Evolutionary conservation across 1,140 invertebrate genomes (phyloP).

Genomic region (Mizuhopecten yessoensis): DNA sequence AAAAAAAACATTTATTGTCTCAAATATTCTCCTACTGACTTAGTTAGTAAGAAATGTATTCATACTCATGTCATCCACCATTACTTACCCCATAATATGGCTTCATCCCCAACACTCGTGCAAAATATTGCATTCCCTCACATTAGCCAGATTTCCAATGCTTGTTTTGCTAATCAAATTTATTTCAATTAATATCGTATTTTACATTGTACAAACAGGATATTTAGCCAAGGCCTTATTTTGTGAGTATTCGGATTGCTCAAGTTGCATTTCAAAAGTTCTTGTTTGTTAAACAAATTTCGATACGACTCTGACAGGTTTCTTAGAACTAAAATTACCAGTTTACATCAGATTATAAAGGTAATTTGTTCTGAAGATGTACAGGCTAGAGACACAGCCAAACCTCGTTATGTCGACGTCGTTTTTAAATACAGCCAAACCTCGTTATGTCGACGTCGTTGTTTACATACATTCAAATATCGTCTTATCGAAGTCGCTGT

Average conservation of each 20-base stretch:
- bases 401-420: neutral
- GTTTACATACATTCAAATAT: neutral
- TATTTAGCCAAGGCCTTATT: neutral
- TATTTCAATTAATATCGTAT: neutral
- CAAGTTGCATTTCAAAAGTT: neutral
- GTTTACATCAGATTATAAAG: no score
- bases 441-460: neutral
- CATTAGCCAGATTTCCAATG: neutral
- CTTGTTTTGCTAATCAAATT: neutral
- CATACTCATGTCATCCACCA: neutral
- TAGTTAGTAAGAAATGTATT: neutral
- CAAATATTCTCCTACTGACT: no score
- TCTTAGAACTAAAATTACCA: no score
- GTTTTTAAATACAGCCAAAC: no score
- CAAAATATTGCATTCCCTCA: neutral
- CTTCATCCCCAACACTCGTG: neutral
- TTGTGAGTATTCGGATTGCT: neutral
- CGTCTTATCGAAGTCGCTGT: neutral
- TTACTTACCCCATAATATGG: neutral
- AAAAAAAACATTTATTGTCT: no score
- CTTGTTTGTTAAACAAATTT: no score
- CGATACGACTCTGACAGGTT: no score
- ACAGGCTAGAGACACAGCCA: no score
- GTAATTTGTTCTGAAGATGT: no score
- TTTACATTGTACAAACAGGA: conserved; percentile 16